These are phyloP conservation scores for Entomyzon cyanotis DNA, from an alignment of 2,113 vertebrate genomes.

Conservation along the genomic window DNA sequence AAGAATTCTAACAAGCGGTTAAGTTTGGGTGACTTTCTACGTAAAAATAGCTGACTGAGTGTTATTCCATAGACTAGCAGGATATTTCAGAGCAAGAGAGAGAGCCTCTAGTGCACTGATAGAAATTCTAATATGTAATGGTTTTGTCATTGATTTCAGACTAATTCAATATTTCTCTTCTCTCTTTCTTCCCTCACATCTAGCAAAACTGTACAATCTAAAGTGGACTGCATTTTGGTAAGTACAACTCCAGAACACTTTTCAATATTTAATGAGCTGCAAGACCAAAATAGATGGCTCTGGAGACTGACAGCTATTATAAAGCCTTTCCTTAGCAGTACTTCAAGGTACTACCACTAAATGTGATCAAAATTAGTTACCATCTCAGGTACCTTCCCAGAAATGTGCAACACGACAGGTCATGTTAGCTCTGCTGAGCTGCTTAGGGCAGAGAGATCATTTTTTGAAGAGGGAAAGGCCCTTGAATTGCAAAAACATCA, in stretches of 20 bases:
- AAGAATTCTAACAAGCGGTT: not conserved
- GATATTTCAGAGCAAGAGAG: not conserved
- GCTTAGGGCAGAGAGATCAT: not conserved
- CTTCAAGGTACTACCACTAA: not conserved
- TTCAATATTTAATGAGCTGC: conserved; percentile 33
- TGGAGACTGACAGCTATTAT: not conserved
- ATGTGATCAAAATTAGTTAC: not conserved
- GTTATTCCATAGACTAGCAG: not conserved
- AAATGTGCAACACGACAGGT: not conserved
- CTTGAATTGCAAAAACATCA: not conserved
- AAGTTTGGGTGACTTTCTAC: not conserved
- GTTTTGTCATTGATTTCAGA: conserved; percentile 21
- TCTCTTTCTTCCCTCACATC: conserved; percentile 68
- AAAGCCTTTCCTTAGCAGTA: not conserved
- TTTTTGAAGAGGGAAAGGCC: not conserved
- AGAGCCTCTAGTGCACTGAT: not conserved
- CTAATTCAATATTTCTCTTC: conserved; percentile 60
- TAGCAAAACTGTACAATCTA: conserved; percentile 99
- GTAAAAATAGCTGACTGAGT: not conserved
- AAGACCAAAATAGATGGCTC: conserved; percentile 1
- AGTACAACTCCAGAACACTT: conserved; percentile 75
- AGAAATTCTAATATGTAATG: not conserved
- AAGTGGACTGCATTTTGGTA: conserved; percentile 99
- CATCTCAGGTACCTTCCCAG: not conserved
- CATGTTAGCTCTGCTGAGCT: not conserved